These are phyloP conservation scores for Kryptolebias marmoratus DNA, from an alignment of 2,113 vertebrate species.

Conservation along the genomic window DNA sequence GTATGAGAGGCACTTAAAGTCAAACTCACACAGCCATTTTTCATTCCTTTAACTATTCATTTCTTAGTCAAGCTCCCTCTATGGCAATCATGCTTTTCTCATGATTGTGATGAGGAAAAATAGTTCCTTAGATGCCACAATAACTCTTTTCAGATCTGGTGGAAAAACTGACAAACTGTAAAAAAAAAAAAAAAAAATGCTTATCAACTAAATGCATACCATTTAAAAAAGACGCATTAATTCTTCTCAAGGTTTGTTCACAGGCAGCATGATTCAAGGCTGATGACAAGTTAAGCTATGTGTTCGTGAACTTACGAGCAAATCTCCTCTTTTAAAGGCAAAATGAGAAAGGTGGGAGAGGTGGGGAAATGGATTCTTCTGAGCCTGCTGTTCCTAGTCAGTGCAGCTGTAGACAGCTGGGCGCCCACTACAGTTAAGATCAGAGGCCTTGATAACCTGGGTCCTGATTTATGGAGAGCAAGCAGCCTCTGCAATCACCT, in stretches of 20 bases:
- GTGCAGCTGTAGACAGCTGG: slow-evolving; percentile 92
- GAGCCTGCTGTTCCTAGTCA: slow-evolving; percentile 87
- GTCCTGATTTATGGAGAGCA: slow-evolving; percentile 92
- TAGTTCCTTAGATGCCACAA: slow-evolving; percentile 10
- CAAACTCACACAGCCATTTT: slow-evolving; percentile 76
- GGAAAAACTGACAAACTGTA: slow-evolving; percentile 8
- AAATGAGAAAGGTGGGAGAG: slow-evolving; percentile 75
- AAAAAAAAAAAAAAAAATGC: not conserved
- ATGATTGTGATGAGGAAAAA: slow-evolving; percentile 30
- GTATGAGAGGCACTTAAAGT: slow-evolving; percentile 70
- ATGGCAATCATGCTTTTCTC: slow-evolving; percentile 56
- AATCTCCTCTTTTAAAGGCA: slow-evolving; percentile 75
- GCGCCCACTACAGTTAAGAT: slow-evolving; percentile 96
- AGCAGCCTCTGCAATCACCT: slow-evolving; percentile 88
- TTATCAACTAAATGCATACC: slow-evolving; percentile 28
- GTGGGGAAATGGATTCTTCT: slow-evolving; percentile 88
- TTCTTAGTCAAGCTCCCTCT: slow-evolving; percentile 52
- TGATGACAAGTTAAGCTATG: slow-evolving; percentile 59
- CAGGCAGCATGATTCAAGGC: slow-evolving; percentile 22
- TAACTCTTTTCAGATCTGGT: slow-evolving; percentile 37
- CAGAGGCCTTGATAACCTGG: slow-evolving; percentile 96
- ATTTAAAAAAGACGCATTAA: slow-evolving; percentile 26
- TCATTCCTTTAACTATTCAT: slow-evolving; percentile 73
- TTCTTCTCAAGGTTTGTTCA: slow-evolving; percentile 21
- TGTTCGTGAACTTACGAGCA: slow-evolving; percentile 61